Evolutionary conservation across 1,140 invertebrate species (phyloP).

Genomic region (Drosophila obscura): DNA sequence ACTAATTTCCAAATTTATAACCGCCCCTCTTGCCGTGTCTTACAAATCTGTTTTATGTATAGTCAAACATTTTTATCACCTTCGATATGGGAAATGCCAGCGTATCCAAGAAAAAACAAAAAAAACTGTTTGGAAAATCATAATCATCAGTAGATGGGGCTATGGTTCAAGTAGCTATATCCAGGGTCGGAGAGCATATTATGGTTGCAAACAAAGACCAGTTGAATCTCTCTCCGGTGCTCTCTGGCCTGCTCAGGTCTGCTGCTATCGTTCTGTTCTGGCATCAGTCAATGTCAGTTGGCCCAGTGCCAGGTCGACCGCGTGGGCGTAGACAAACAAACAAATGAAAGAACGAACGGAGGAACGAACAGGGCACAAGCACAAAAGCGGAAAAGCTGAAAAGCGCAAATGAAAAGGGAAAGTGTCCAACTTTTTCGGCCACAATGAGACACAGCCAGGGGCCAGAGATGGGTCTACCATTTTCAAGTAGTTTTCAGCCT

Average conservation of each 20-base stretch:
- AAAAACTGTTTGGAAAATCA: slow-evolving; percentile 63
- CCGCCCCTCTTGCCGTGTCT: slow-evolving; percentile 2
- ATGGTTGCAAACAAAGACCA: too few species aligned
- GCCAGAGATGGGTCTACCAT: too few species aligned
- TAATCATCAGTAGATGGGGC: slow-evolving; percentile 10
- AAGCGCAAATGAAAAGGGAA: slow-evolving; percentile 28
- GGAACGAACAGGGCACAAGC: slow-evolving; percentile 29
- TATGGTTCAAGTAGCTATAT: slow-evolving; percentile 35
- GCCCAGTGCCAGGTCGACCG: slow-evolving; percentile 66
- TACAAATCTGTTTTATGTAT: slow-evolving; percentile 56
- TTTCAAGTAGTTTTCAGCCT: slow-evolving; percentile 41
- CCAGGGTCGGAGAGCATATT: slow-evolving; percentile 44
- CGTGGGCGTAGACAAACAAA: slow-evolving; percentile 57
- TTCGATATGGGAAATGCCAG: slow-evolving; percentile 1
- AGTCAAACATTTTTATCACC: slow-evolving; percentile 63
- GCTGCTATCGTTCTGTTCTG: slow-evolving; percentile 43
- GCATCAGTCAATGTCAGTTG: slow-evolving; percentile 82
- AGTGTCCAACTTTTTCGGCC: slow-evolving; percentile 29
- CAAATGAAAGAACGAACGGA: slow-evolving; percentile 58
- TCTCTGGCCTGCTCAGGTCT: slow-evolving; percentile 8
- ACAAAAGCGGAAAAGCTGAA: slow-evolving; percentile 1
- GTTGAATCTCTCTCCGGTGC: too few species aligned
- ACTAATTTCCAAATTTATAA: slow-evolving; percentile 73
- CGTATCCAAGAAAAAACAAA: slow-evolving; percentile 3
- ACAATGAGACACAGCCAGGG: neutral